phyloP scores from a whole-genome alignment of 2,888 invertebrate species.

The Siphlonurus alternatus region DNA sequence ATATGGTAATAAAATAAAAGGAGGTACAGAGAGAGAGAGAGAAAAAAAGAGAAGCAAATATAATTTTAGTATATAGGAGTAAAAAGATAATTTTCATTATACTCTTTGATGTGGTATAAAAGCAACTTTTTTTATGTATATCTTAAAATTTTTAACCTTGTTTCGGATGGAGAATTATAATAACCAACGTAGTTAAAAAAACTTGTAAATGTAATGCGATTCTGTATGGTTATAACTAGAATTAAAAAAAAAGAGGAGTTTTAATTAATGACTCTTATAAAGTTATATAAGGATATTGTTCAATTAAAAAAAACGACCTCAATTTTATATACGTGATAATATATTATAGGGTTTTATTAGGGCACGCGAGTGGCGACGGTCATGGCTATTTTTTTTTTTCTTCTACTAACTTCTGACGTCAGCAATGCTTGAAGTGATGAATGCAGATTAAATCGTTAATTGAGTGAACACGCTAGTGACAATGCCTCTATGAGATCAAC shows the following conservation, averaged over 20 bases:
- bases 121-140: not conserved
- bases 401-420: not conserved
- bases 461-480: not conserved
- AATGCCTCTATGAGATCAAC: not conserved
- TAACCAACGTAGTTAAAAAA: too few relatives aligned
- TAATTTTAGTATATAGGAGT: not conserved
- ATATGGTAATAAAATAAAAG: not conserved
- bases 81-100: conserved; percentile 1
- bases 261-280: not conserved
- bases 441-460: not conserved
- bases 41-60: not conserved
- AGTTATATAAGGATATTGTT: not conserved
- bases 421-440: not conserved
- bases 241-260: not conserved
- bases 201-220: too few relatives aligned
- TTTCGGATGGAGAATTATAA: too few relatives aligned
- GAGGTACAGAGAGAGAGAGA: not conserved
- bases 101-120: not conserved
- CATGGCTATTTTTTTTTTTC: not conserved
- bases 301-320: not conserved
- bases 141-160: too few relatives aligned
- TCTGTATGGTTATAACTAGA: not conserved
- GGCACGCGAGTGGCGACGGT: not conserved
- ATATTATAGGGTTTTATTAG: not conserved
- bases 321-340: not conserved